phyloP scores from a whole-genome alignment of 2,797 vertebrate species.

The Rhabdomys pumilio region DNA sequence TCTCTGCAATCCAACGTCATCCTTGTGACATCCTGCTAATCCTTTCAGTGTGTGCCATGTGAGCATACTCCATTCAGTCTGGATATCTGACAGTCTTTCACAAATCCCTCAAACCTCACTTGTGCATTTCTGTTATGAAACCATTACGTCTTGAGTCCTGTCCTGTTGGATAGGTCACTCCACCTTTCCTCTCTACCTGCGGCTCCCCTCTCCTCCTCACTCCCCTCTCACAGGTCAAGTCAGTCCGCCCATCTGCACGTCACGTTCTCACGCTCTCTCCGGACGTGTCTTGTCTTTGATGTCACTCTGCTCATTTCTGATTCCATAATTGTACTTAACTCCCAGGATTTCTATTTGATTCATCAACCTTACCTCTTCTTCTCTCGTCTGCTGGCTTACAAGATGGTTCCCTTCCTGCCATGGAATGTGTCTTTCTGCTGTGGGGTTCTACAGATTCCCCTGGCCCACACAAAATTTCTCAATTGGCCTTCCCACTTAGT shows the following conservation, averaged over 20 bases:
- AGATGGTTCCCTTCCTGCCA: neutral
- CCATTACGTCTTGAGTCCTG: accelerated
- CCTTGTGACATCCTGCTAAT: neutral
- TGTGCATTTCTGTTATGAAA: neutral
- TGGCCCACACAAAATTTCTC: neutral
- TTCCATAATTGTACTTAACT: neutral
- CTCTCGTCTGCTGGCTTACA: neutral
- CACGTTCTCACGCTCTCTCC: neutral
- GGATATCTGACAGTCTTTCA: neutral
- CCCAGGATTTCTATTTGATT: neutral
- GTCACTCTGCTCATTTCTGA: neutral
- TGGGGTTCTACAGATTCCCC: neutral
- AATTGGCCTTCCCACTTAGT: neutral
- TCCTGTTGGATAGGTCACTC: neutral
- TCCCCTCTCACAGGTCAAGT: neutral
- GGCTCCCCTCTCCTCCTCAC: neutral
- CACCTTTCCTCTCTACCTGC: neutral
- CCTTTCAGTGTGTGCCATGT: neutral
- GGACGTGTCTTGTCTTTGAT: neutral
- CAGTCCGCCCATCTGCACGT: no score
- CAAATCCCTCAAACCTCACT: neutral
- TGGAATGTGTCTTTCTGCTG: neutral
- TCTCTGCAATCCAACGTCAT: neutral
- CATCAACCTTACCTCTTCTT: neutral
- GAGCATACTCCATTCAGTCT: neutral